Base-by-base conservation (phyloP, 2,797 vertebrate species). In the Cossypha niveicapilla region DNA sequence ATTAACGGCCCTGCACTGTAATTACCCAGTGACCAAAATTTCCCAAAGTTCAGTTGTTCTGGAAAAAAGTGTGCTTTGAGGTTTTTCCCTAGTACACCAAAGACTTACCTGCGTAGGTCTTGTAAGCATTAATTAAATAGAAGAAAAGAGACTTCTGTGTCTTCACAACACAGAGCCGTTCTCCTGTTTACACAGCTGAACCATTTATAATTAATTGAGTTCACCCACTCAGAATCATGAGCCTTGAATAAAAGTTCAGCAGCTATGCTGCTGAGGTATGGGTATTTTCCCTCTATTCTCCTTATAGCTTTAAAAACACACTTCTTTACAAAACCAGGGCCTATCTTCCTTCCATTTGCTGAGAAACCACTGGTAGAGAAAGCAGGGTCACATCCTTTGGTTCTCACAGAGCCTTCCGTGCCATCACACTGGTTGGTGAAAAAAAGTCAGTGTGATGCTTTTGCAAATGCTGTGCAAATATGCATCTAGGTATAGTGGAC, bases 91-190 rank as follows among this genome's bases (percentile, higher is more conserved):
- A 80, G n/a, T 39, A 76, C 24, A 51, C 35, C 32, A 44, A 86
- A 53, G 56, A 65, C 28, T 67, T 86, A 90, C 34, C 54, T 75
- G n/a, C 1, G 0, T 58, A 81, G 39, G 34, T 79, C 88, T 81
- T 88, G 56, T 65, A 89, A 87, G 62, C 56, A 73, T 81, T 85
- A 86, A 92, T 92, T 86, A 93, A 94, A 78, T 39, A 83, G 48
- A 89, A 81, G 54, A 88, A 95, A 85, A 91, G 54, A 93, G 54
- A 81, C 65, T 76, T 77, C 41, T 50, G 35, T 50, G 35, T 44
- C 79, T 93, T 81, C 58, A 47, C 45, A 68, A n/a, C 32, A 56
- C 24, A 57, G 32, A 90, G 14, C 18, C 0, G 0, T 35, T 86
- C 57, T 88, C 42, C 65, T 74, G 50, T 77, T 90, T 80, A 92